Evolutionary conservation across 2,888 invertebrate species (phyloP), one percentile per base, ranked within the genome.

Genomic region (Spodoptera littoralis): DNA sequence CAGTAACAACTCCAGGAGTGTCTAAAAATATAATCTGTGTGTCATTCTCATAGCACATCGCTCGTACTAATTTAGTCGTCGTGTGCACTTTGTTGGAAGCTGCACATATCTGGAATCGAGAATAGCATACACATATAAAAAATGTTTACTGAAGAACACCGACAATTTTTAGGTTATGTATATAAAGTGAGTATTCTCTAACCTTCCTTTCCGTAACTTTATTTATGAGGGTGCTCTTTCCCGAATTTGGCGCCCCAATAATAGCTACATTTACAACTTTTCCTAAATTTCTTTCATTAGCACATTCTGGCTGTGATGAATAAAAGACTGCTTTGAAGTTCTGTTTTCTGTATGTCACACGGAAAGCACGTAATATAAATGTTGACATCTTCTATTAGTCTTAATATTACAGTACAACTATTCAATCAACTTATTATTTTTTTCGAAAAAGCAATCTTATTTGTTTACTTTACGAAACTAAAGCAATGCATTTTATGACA

Each of bases 171-270:
- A 75, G 70, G 74, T 75, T 77, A 72, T 52, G n/a, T 27, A 42
- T 43, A 42, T 42, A 2, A n/a, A 53, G n/a, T 11, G 30, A 4
- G 0, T 4, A n/a, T 42, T 18, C n/a, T 65, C 54, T 42, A 61
- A 98, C 98, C 89, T 96, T 96, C 88, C 97, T 96, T 70, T 97
- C 96, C 58, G 98, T 95, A 27, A 99, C 95, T 82, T 96, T 96
- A 91, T 99, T 99, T 41, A 99, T 97, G 41, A 99, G 95, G 0
- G 99, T 99, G 86, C 99, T 99, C 90, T 99, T 99, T 36, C 99
- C 99, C 54, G 97, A 97, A 95, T 99, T 99, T 4, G 99, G 99
- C 12, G 97, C 95, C 3, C 99, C 99, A 75, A 99, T 96, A 24
- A 99, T 96, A 8, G 99, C 98, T 30, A 98, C 96, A 90, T 96